Evolutionary conservation across 1,140 invertebrate species (phyloP).

Genomic region (Psix sp.): DNA sequence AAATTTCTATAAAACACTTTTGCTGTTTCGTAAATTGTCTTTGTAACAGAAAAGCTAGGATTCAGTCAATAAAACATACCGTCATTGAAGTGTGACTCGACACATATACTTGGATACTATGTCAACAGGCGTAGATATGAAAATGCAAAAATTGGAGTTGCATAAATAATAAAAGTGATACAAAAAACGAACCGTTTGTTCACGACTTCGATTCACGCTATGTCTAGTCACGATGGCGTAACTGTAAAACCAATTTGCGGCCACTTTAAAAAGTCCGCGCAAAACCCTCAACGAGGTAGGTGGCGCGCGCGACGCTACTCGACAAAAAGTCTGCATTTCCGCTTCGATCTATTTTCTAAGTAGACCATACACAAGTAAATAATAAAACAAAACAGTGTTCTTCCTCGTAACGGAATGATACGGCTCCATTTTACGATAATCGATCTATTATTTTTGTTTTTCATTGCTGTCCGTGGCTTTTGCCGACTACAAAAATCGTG

Average conservation of each 20-base stretch:
- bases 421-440: slow-evolving; percentile 28
- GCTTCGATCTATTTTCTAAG: slow-evolving; percentile 43
- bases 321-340: slow-evolving; percentile 23
- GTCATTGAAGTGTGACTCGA: too few species aligned
- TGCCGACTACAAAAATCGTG: slow-evolving; percentile 18
- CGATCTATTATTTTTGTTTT: slow-evolving; percentile 23
- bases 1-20: too few species aligned
- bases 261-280: slow-evolving; percentile 28
- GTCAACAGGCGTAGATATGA: too few species aligned
- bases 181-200: slow-evolving; percentile 42
- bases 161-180: slow-evolving; percentile 47
- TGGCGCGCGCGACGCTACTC: slow-evolving; percentile 12
- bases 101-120: too few species aligned
- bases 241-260: slow-evolving; percentile 39
- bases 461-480: slow-evolving; percentile 16
- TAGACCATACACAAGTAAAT: slow-evolving; percentile 26
- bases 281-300: slow-evolving; percentile 23
- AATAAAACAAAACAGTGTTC: slow-evolving; percentile 38
- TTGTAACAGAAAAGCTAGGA: too few species aligned
- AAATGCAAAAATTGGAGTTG: slow-evolving; percentile 29
- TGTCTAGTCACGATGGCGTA: slow-evolving; percentile 26
- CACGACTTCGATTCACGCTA: slow-evolving; percentile 16
- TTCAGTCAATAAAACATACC: too few species aligned
- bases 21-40: too few species aligned
- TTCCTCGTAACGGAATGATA: slow-evolving; percentile 34